Base-by-base conservation (phyloP, 2,888 invertebrate species). In the Leucoptera coffeella region DNA sequence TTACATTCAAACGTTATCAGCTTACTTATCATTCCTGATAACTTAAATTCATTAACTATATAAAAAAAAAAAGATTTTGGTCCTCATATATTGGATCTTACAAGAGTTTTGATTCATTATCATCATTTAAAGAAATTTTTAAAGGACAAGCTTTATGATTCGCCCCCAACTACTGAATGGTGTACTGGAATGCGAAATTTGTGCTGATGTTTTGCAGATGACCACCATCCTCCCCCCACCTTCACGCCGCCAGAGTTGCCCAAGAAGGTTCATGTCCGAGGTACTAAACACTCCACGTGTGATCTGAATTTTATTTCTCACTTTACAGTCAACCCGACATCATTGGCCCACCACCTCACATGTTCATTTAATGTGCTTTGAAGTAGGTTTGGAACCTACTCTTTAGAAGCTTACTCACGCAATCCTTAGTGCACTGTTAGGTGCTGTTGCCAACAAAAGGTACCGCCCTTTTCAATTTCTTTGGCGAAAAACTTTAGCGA, bases 241-340 rank as follows among this genome's bases (percentile, higher is more conserved):
- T 92, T 91, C 81, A 93, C 92, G 78, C 92, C 92, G 80, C 92
- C 92, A 82, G 92, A 92, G 86, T 88, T 93, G 81, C 92, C 92
- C 80, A 93, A 93, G 86, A 87, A 90, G 85, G 89, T 90, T 83
- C 91, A 91, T 85, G 85, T 90, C 75, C 83, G 91, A 89, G 91
- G 91, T 90, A 77, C 73, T 64, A 59, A 58, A 62, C 62, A 57
- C 57, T 51, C 57, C 55, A 54, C 53, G 48, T 52, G 48, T n/a
- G n/a, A 50, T 53, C 58, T 58, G 61, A 59, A 62, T 54, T 59
- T 61, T 47, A 44, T 48, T 47, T 53, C 51, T 47, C 48, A 47
- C 52, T 50, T 43, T 35, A 38, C 43, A 54, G 43, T 43, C 19
- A 15, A 20, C 5, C 13, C 10, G 47, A 61, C 58, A 7, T 25